Evolutionary conservation across 2,113 vertebrate species (phyloP).

Genomic region (Atlantisia rogersi): DNA sequence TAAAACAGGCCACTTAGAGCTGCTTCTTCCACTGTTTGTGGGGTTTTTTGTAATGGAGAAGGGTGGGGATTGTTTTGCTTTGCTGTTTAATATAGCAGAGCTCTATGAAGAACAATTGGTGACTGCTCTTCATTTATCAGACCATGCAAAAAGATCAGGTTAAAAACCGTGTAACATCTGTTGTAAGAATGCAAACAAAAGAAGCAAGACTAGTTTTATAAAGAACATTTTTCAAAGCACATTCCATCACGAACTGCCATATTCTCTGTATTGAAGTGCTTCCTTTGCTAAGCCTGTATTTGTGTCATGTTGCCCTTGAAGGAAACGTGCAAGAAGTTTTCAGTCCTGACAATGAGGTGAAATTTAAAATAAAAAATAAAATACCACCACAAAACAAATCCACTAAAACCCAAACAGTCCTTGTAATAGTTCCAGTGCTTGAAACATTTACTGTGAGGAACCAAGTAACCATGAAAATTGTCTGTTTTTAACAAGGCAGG

Average conservation of each 20-base stretch:
- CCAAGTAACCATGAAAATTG: background rate
- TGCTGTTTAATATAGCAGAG: background rate
- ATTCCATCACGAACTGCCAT: background rate
- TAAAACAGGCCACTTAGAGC: background rate
- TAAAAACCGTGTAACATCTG: accelerated
- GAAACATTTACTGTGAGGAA: background rate
- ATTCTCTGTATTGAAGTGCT: background rate
- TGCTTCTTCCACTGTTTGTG: background rate
- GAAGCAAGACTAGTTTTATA: background rate
- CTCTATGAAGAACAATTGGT: background rate
- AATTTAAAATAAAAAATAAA: background rate
- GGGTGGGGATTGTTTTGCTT: background rate
- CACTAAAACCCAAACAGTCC: too few relatives aligned
- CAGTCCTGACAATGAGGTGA: background rate
- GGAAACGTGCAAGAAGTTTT: background rate
- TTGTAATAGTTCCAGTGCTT: background rate
- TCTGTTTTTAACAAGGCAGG: background rate
- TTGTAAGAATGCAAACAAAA: background rate
- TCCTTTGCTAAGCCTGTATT: background rate
- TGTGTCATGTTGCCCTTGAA: background rate
- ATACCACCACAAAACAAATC: too few relatives aligned
- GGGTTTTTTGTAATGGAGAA: background rate
- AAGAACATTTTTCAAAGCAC: background rate
- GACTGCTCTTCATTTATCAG: background rate
- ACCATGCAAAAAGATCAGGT: background rate